Conservation (phyloP, 2,797 vertebrate genomes). For the Pantherophis alleghaniensis region DNA sequence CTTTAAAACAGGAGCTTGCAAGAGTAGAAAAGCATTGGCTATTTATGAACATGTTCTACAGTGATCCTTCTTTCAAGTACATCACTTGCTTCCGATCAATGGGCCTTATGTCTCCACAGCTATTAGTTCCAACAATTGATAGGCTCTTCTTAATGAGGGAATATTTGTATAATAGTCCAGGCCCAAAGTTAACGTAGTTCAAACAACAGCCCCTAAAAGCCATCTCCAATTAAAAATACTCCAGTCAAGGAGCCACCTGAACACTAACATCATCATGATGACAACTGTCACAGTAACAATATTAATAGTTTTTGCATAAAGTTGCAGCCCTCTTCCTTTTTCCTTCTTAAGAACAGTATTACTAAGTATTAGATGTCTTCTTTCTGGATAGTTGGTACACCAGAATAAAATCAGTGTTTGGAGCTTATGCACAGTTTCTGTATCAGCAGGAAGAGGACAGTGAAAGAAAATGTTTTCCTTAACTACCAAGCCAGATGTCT, state of each 20-base stretch:
- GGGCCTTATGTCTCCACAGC: background rate
- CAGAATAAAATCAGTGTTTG: background rate
- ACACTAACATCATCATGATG: background rate
- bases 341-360: background rate
- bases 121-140: background rate
- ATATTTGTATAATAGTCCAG: background rate
- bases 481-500: conserved; percentile 19
- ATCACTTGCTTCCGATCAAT: background rate
- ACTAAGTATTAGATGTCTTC: background rate
- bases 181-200: background rate
- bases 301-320: background rate
- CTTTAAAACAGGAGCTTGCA: too few species aligned
- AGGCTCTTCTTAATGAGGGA: background rate
- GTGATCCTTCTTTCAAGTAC: background rate
- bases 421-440: background rate
- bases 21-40: background rate
- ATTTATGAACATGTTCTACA: background rate
- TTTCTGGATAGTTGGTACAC: background rate
- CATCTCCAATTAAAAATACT: background rate
- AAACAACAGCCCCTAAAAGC: background rate
- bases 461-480: conserved; percentile 7
- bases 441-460: background rate
- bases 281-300: background rate
- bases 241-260: background rate
- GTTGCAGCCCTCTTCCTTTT: background rate